phyloP scores from a whole-genome alignment of 2,888 invertebrate genomes.

The Seira musarum region DNA sequence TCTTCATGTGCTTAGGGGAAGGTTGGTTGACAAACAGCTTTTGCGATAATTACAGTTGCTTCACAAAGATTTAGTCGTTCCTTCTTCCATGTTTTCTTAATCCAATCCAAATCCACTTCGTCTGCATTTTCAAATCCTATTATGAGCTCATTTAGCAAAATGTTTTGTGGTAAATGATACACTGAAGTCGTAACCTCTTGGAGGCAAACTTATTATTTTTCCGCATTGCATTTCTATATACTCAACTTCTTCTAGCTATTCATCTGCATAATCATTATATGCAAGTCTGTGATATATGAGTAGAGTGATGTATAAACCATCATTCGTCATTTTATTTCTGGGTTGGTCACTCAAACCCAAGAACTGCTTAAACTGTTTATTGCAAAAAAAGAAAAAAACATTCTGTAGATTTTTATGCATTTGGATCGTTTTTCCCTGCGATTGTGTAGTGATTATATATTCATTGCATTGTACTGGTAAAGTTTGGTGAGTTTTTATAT shows the following conservation, averaged over 20 bases:
- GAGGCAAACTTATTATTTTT: conserved; percentile 7
- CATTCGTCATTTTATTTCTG: conserved; percentile 7
- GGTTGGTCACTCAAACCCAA: conserved; percentile 26
- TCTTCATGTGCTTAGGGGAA: neutral
- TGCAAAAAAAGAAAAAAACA: too few relatives aligned
- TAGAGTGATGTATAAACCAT: neutral
- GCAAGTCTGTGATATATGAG: neutral
- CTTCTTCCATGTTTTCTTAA: neutral
- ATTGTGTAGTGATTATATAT: too few relatives aligned
- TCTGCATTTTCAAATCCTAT: neutral
- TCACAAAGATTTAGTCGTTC: neutral
- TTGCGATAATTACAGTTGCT: neutral
- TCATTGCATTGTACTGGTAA: too few relatives aligned
- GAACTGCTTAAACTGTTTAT: too few relatives aligned
- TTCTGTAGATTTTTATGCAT: too few relatives aligned
- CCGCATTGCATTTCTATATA: conserved; percentile 17
- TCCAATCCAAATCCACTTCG: neutral
- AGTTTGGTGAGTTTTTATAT: too few relatives aligned
- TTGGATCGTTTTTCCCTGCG: too few relatives aligned
- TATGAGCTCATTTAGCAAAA: neutral
- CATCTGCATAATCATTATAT: too few relatives aligned
- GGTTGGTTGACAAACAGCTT: neutral
- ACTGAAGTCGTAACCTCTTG: neutral
- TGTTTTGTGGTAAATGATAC: neutral
- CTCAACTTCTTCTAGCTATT: neutral